Percentiles rank a stretch among this genome's conserved stretches.
Evolutionary conservation across 1,140 invertebrate species (phyloP).

Genomic region (Eciton burchellii): DNA sequence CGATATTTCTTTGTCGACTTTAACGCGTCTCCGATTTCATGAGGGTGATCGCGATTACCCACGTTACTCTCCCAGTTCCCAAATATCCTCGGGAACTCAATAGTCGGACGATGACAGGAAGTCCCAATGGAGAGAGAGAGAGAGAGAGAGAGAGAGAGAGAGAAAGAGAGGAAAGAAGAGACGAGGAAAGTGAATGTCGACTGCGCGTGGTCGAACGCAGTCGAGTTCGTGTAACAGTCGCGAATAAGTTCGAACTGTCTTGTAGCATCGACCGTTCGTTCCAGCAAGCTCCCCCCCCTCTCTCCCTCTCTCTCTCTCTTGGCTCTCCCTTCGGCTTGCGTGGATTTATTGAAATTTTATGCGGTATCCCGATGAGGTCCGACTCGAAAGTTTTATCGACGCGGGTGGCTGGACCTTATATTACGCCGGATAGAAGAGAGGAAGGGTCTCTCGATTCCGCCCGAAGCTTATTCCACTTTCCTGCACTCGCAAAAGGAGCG

Average conservation of each 20-base stretch:
- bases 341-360: conserved; percentile 79
- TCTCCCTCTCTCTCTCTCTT: background rate
- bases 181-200: conserved; percentile 50
- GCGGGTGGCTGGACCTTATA: conserved; percentile 63
- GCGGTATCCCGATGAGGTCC: conserved; percentile 73
- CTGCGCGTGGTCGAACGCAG: conserved; percentile 9
- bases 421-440: conserved; percentile 48
- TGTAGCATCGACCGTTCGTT: conserved; percentile 73
- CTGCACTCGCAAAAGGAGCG: background rate
- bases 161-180: conserved; percentile 47
- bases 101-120: conserved; percentile 57
- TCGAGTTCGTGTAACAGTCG: conserved; percentile 66
- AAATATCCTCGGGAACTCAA: conserved; percentile 55
- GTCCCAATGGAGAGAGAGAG: conserved; percentile 53
- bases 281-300: conserved; percentile 42
- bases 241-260: conserved; percentile 73
- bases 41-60: conserved; percentile 28
- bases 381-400: conserved; percentile 75
- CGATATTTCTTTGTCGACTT: background rate
- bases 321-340: conserved; percentile 21
- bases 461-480: conserved; percentile 58
- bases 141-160: too few relatives aligned
- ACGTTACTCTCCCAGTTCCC: too few relatives aligned
- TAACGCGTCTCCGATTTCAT: conserved; percentile 22
- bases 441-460: conserved; percentile 54